Evolutionary conservation across 2,888 invertebrate genomes (phyloP), one percentile per base, ranked within the genome.

Genomic region (Mythimna ferrago): DNA sequence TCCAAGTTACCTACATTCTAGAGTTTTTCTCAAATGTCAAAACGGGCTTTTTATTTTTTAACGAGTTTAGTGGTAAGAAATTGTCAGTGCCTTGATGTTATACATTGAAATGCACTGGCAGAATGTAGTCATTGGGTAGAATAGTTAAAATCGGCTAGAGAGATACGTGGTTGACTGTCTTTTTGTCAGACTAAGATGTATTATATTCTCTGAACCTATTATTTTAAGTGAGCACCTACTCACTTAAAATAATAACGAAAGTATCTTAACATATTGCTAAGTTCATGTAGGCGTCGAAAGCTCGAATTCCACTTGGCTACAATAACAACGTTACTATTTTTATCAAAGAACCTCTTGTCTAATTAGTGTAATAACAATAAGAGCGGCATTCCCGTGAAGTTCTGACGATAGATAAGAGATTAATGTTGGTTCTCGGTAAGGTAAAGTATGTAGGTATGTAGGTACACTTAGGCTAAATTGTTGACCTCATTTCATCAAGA

Each of bases 191-290:
- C 48, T 48, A 48, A 48, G 16, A 19, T 19, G n/a, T 53, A 67
- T 63, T 53, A 67, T 63, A 9, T 57, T 57, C 26, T 56, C 14
- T 11, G 11, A 19, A 44, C 10, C 5, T 63, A 48, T 73, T 63
- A 64, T 57, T 74, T 10, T 63, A 57, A 57, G 26, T 19, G 10
- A 41, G 63, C 19, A 75, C 14, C 7, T 56, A 35, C 10, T 44
- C 32, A 32, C 38, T 57, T 74, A 73, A 41, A 72, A 73, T 73
- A 73, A 73, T 56, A 63, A 48, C 6, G n/a, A 32, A 57, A 51
- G 48, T 51, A 53, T 65, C 41, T 26, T n/a, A 58, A 76, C 11
- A 60, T 76, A 38, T 26, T 60, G 54, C 11, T 16, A 38, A 19
- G 9, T 16, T 54, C 60, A 76, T 32, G 26, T 54, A 67, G 35